Percentiles rank a stretch among this genome's conserved stretches.
phyloP scores from a whole-genome alignment of 2,888 invertebrate genomes.

The Bombylius major region DNA sequence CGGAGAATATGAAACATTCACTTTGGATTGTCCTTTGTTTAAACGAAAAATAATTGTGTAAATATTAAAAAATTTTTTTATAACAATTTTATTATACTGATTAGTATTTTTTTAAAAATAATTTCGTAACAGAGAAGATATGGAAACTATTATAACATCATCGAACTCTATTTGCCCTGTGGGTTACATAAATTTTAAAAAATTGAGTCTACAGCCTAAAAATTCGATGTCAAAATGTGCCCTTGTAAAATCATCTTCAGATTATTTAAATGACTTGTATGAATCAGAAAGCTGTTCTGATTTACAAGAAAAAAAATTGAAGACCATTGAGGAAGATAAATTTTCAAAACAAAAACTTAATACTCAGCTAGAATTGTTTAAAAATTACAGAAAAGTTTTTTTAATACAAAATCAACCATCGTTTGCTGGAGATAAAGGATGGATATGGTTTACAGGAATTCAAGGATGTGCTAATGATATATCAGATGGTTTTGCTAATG shows the following conservation, averaged over 20 bases:
- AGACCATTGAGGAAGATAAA: constrained; percentile 41
- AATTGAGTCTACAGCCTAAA: constrained; percentile 64
- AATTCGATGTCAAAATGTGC: constrained; percentile 28
- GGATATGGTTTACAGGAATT: constrained; percentile 75
- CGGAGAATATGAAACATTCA: constrained; percentile 97
- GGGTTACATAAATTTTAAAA: constrained; percentile 80
- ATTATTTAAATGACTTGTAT: constrained; percentile 48
- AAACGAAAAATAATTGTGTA: constrained; percentile 79
- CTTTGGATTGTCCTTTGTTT: constrained; percentile 93
- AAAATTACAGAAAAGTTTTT: constrained; percentile 44
- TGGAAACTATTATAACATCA: constrained; percentile 77
- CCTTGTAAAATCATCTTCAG: constrained; percentile 45
- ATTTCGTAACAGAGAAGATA: constrained; percentile 55
- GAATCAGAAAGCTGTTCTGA: constrained; percentile 48
- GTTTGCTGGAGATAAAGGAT: constrained; percentile 60
- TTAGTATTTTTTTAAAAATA: constrained; percentile 8
- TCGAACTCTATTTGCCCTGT: constrained; percentile 90
- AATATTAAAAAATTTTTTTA: constrained; percentile 36
- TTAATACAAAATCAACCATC: constrained; percentile 48
- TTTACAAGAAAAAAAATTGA: constrained; percentile 48
- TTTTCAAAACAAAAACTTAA: too few species aligned
- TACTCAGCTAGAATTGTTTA: constrained; percentile 17
- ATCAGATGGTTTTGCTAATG: constrained; percentile 52
- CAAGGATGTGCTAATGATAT: constrained; percentile 55
- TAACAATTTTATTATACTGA: neutral